These are phyloP conservation scores for Camptogramma bilineatum DNA, from an alignment of 2,888 invertebrate species.

Conservation along the genomic window DNA sequence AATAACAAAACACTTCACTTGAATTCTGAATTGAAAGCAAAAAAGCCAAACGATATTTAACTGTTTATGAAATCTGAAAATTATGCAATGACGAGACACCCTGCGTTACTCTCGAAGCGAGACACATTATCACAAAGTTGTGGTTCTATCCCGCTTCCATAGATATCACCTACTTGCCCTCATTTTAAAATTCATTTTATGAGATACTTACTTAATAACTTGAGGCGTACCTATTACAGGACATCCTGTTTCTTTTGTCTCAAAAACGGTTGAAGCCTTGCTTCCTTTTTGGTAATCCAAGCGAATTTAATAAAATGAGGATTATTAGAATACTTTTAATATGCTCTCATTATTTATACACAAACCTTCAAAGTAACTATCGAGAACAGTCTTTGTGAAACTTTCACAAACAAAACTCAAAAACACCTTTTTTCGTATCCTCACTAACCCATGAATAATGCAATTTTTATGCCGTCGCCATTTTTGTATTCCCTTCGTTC, in stretches of 20 bases:
- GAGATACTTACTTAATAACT: no score
- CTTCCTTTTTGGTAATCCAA: no score
- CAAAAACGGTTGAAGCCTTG: not conserved
- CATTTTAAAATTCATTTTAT: constrained; percentile 28
- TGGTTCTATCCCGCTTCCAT: constrained; percentile 24
- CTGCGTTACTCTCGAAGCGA: constrained; percentile 12
- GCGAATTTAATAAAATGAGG: no score
- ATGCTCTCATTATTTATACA: no score
- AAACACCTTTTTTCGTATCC: no score
- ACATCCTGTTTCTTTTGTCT: not conserved
- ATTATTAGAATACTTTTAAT: no score
- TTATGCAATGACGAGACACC: constrained; percentile 22
- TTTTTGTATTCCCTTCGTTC: no score
- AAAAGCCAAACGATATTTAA: not conserved
- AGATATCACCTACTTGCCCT: constrained; percentile 36
- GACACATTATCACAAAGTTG: constrained; percentile 25
- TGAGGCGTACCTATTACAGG: constrained; percentile 11
- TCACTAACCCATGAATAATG: no score
- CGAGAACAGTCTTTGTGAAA: no score
- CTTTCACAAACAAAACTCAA: no score
- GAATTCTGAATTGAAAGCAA: constrained; percentile 10
- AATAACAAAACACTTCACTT: not conserved
- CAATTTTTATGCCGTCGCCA: no score
- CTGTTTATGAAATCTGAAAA: constrained; percentile 18
- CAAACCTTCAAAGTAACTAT: no score